These are phyloP conservation scores for Agrochola lota DNA, from an alignment of 2,888 invertebrate species.

Conservation along the genomic window DNA sequence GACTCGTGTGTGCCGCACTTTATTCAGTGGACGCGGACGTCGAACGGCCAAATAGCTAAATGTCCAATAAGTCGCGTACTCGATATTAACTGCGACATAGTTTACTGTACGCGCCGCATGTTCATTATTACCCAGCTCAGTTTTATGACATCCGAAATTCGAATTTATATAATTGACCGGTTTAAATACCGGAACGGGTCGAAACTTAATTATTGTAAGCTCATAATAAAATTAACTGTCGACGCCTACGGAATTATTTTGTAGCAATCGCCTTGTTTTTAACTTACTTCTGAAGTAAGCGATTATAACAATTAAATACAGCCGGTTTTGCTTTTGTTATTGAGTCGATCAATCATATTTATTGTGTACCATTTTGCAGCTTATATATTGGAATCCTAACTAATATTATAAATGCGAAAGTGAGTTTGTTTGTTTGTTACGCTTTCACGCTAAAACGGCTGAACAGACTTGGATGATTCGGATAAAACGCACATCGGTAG, in stretches of 20 bases:
- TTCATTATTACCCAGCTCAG: conserved; percentile 85
- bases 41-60: conserved; percentile 79
- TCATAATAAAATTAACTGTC: conserved; percentile 68
- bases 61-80: conserved; percentile 85
- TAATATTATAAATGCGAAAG: too few relatives aligned
- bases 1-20: conserved; percentile 63
- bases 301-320: conserved; percentile 58
- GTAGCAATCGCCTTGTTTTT: conserved; percentile 57
- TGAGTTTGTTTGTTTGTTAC: too few relatives aligned
- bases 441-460: too few relatives aligned
- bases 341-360: conserved; percentile 48
- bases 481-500: too few relatives aligned
- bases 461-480: too few relatives aligned
- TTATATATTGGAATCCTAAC: conserved; percentile 7
- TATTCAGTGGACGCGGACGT: conserved; percentile 71
- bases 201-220: conserved; percentile 76
- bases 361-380: conserved; percentile 28
- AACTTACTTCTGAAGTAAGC: conserved; percentile 56
- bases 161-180: conserved; percentile 85
- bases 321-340: conserved; percentile 43
- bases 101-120: conserved; percentile 86
- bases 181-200: conserved; percentile 79
- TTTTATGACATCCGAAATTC: conserved; percentile 87
- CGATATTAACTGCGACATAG: conserved; percentile 87
- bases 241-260: conserved; percentile 64